Evolutionary conservation across 2,888 invertebrate genomes (phyloP), one percentile per base, ranked within the genome.

Genomic region (Drosophila siamana): DNA sequence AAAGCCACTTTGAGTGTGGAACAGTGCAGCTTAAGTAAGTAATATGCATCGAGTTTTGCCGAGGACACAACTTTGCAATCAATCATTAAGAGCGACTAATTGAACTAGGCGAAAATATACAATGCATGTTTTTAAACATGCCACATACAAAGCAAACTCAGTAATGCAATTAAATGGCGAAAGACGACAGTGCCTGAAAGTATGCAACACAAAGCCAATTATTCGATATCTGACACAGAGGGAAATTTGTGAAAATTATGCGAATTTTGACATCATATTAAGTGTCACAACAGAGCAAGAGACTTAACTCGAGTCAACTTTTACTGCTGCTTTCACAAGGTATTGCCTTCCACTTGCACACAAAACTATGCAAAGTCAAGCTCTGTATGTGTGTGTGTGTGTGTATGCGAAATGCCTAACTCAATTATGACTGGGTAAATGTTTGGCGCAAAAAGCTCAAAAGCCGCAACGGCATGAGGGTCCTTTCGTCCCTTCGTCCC

Each of bases 401-500:
- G 24, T 68, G 61, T 69, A 62, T 69, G 70, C 56, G 57, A 69
- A 76, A 79, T 84, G 86, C 84, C 84, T 86, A 83, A 83, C 82
- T 86, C 84, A 83, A 83, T 83, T 83, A 83, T 78, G 86, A 46
- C 54, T 30, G 70, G 79, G 70, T 74, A 81, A 81, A 81, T 81
- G 81, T 81, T 80, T 81, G 78, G 64, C 70, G 73, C 78, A 78
- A 74, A 86, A 85, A 80, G 86, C 82, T 83, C 76, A 85, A 86
- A 85, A 87, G 85, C 85, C 85, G 43, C 55, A 85, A 28, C 63
- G 48, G 47, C 71, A 70, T 71, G 67, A 56, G 66, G 62, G 74
- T 56, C 59, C 28, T 47, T 47, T 38, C 36, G 46, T 13, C 13
- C 36, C 46, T n/a, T 28, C n/a, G n/a, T 15, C 9, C 19, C 7